Evolutionary conservation across 2,113 vertebrate species (phyloP).

Genomic region (Ia io): DNA sequence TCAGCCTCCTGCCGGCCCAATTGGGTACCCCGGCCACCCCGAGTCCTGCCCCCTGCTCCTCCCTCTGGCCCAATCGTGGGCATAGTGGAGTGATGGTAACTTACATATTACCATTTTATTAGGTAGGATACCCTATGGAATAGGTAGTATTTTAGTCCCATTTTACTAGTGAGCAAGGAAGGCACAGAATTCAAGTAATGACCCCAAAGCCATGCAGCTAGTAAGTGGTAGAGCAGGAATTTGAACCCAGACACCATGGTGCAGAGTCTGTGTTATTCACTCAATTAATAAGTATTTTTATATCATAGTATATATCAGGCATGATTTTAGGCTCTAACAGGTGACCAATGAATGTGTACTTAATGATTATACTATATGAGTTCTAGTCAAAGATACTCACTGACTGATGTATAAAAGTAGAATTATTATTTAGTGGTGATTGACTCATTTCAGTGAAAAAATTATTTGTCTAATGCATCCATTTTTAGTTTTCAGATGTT

Average conservation of each 20-base stretch:
- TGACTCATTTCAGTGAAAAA: slow-evolving; percentile 41
- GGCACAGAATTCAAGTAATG: neutral
- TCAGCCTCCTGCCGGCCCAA: too few relatives aligned
- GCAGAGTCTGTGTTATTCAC: neutral
- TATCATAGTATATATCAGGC: neutral
- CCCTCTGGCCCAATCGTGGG: too few relatives aligned
- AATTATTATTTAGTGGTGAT: neutral
- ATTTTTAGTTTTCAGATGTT: slow-evolving; percentile 54
- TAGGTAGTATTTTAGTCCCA: neutral
- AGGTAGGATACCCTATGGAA: too few relatives aligned
- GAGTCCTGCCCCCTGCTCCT: too few relatives aligned
- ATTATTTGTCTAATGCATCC: neutral
- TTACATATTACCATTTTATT: too few relatives aligned
- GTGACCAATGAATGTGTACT: neutral
- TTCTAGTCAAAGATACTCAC: neutral
- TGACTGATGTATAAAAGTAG: neutral
- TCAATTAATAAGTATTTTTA: neutral
- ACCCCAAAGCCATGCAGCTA: neutral
- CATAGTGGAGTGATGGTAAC: too few relatives aligned
- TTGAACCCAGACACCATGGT: neutral
- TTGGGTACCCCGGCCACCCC: too few relatives aligned
- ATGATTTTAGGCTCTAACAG: neutral
- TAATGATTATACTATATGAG: neutral
- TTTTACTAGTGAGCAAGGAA: neutral
- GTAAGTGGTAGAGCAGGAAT: neutral